Evolutionary conservation across 2,797 vertebrate genomes (phyloP).

Genomic region (Calcarius lapponicus): DNA sequence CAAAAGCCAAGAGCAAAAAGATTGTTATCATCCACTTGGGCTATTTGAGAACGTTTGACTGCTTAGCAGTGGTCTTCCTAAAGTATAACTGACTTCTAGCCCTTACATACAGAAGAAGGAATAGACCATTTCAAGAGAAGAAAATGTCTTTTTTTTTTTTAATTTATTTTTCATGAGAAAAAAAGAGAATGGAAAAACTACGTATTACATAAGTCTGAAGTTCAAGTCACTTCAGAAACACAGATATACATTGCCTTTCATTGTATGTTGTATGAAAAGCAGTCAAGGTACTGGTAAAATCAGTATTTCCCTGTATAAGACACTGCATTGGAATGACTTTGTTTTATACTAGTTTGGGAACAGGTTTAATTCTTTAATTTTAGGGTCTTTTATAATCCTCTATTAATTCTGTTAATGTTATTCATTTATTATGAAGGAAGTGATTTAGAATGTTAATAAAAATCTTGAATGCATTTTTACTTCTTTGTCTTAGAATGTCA

Average conservation of each 20-base stretch:
- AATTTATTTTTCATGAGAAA: background rate
- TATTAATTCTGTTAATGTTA: background rate
- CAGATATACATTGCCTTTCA: background rate
- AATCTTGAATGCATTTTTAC: background rate
- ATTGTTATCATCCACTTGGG: accelerated
- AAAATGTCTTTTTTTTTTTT: background rate
- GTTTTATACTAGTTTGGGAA: background rate
- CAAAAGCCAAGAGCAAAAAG: background rate
- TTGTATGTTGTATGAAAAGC: background rate
- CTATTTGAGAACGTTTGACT: background rate
- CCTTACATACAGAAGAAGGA: background rate
- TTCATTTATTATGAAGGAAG: background rate
- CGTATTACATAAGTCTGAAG: background rate
- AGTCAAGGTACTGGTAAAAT: background rate
- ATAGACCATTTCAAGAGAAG: background rate
- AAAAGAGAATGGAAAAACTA: background rate
- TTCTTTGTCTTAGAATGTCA: background rate
- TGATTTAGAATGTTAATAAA: background rate
- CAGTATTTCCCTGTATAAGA: background rate
- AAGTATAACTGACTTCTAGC: background rate
- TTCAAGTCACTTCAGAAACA: background rate
- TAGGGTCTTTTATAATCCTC: background rate
- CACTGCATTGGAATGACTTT: background rate
- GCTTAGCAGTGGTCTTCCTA: background rate
- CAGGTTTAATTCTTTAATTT: background rate